Evolutionary conservation across 1,140 invertebrate genomes (phyloP), one percentile per base, ranked within the genome.

Genomic region (Melipona quadrifasciata): DNA sequence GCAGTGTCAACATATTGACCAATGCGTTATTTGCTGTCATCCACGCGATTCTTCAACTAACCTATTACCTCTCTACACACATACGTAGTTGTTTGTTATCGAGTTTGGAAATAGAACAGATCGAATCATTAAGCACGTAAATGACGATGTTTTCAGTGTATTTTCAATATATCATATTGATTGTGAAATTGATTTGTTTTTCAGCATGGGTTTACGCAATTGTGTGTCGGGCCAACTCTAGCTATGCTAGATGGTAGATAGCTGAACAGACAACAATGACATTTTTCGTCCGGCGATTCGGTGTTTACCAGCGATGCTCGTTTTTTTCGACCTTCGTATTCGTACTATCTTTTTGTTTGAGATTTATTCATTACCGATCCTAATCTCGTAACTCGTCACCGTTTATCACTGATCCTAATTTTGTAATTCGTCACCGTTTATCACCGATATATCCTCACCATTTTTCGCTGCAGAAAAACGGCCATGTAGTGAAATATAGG

Each of bases 161-260:
- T 72, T 76, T 47, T 47, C 39, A 10, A 6, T 47, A 8, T 47
- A 39, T 55, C 55, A 12, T 55, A 47, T 65, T n/a, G 65, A 85
- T 86, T 76, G 31, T 21, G 39, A 88, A 89, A 86, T 76, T 51
- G 27, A 27, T 67, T 71, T 78, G 39, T 84, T 79, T 79, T 70
- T 82, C 80, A 47, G 27, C 24, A 11, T 34, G 8, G 5, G 8
- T 11, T 12, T 61, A 39, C 34, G 55, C 77, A 67, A 57, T 71
- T 14, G 2, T 12, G 3, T 4, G 10, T 80, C 31, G 39, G 0
- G 17, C 47, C 27, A 82, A 82, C 14, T 67, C n/a, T 67, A 16
- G 24, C 80, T 14, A 4, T 0, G 19, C 5, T 27, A 19, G 21
- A 27, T 65, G 10, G 47, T 64, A 81, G 53, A 81, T 53, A 70